Evolutionary conservation across 2,113 vertebrate species (phyloP).

Genomic region (Gallinago undulata): DNA sequence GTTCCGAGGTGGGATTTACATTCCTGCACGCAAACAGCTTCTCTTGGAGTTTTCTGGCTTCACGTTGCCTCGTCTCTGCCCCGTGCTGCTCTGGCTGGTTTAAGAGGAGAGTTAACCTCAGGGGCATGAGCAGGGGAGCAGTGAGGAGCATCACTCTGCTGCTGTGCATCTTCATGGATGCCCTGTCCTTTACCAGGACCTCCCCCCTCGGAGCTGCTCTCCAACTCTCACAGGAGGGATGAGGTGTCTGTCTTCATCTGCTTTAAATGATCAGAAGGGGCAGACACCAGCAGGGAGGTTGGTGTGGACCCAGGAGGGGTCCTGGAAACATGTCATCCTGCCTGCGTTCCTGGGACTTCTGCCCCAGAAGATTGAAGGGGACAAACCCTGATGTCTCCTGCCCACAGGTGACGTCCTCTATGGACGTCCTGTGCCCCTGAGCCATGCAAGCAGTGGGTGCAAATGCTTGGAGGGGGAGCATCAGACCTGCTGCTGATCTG

Average conservation of each 20-base stretch:
- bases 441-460: background rate
- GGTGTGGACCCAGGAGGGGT: background rate
- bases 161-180: rapidly evolving
- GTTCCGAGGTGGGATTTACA: background rate
- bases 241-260: background rate
- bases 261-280: background rate
- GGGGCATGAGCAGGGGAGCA: background rate
- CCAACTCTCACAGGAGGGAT: background rate
- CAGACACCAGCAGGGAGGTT: background rate
- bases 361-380: background rate
- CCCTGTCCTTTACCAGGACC: rapidly evolving
- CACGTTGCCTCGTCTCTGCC: background rate
- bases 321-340: background rate
- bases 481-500: background rate
- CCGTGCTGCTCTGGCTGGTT: background rate
- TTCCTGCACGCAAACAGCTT: background rate
- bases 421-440: background rate
- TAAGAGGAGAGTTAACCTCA: background rate
- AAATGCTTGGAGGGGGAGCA: background rate
- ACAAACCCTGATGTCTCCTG: background rate
- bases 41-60: background rate
- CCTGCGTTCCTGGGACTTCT: background rate
- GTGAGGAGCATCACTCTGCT: background rate
- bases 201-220: background rate
- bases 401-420: rapidly evolving